Percentiles rank a stretch among this genome's conserved stretches.
Evolutionary conservation across 2,797 vertebrate genomes (phyloP).

Genomic region (Stomatorhinus walkeri): DNA sequence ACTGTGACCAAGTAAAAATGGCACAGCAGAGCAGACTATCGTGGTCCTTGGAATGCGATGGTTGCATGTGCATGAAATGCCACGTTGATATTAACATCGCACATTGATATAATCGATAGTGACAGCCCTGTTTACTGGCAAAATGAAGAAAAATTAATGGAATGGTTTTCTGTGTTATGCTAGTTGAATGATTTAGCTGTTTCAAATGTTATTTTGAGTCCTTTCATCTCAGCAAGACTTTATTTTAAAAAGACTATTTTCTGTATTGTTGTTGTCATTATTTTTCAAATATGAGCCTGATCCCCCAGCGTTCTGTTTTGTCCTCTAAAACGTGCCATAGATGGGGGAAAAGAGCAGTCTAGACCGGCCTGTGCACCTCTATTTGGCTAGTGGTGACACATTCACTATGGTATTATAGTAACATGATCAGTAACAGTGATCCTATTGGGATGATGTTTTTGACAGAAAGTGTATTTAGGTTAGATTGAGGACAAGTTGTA

Average conservation of each 20-base stretch:
- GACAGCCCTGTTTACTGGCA: neutral
- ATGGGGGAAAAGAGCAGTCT: neutral
- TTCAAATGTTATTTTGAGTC: neutral
- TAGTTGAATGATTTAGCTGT: neutral
- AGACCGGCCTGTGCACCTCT: neutral
- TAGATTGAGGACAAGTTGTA: neutral
- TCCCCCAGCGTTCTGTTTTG: neutral
- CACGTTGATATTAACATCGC: neutral
- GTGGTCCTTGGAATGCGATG: neutral
- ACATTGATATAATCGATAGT: neutral
- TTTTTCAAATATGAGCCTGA: neutral
- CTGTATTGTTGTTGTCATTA: neutral
- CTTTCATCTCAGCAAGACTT: neutral
- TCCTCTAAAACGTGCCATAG: neutral
- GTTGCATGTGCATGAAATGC: neutral
- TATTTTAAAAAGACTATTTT: neutral
- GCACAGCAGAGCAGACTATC: neutral
- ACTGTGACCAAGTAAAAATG: neutral
- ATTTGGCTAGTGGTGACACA: neutral
- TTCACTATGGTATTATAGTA: neutral
- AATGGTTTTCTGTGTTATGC: neutral
- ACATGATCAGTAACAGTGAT: neutral
- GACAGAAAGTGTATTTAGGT: neutral
- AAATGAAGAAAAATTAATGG: neutral
- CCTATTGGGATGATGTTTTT: neutral